Percentiles rank a stretch among this genome's conserved stretches.
These are phyloP conservation scores for Mayetiola destructor DNA, from an alignment of 2,888 invertebrate species.

Conservation along the genomic window DNA sequence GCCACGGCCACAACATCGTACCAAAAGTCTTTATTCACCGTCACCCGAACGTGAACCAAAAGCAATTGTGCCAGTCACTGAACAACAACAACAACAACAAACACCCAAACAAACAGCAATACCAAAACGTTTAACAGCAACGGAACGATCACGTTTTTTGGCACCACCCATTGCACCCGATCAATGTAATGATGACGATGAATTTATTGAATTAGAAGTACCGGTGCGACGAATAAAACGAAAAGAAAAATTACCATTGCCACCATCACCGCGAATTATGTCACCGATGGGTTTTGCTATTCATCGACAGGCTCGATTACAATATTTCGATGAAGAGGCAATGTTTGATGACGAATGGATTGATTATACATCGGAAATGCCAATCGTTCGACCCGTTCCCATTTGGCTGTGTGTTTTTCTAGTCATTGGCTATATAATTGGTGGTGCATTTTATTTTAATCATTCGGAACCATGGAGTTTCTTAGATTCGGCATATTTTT, in stretches of 20 bases:
- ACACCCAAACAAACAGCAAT: conserved; percentile 7
- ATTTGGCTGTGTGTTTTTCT: conserved; percentile 81
- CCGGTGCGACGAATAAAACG: conserved; percentile 21
- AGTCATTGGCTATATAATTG: conserved; percentile 78
- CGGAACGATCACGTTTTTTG: background rate
- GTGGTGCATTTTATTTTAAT: conserved; percentile 73
- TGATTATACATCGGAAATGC: conserved; percentile 33
- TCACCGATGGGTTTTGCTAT: conserved; percentile 52
- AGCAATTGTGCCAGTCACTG: conserved; percentile 1
- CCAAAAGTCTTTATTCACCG: conserved; percentile 15
- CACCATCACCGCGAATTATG: conserved; percentile 48
- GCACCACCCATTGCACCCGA: background rate
- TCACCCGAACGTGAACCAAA: background rate
- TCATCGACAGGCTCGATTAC: conserved; percentile 39
- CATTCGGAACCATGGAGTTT: conserved; percentile 78
- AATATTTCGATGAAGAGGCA: conserved; percentile 45
- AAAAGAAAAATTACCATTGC: conserved; percentile 20
- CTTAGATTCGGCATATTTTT: conserved; percentile 81
- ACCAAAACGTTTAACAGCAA: background rate
- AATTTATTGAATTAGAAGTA: conserved; percentile 25
- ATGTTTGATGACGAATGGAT: conserved; percentile 40
- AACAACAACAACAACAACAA: conserved; percentile 6
- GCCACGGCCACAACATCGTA: conserved; percentile 26
- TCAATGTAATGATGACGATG: background rate
- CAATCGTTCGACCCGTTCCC: conserved; percentile 51